These are phyloP conservation scores for Rana temporaria DNA, from an alignment of 2,113 vertebrate genomes.

Conservation along the genomic window DNA sequence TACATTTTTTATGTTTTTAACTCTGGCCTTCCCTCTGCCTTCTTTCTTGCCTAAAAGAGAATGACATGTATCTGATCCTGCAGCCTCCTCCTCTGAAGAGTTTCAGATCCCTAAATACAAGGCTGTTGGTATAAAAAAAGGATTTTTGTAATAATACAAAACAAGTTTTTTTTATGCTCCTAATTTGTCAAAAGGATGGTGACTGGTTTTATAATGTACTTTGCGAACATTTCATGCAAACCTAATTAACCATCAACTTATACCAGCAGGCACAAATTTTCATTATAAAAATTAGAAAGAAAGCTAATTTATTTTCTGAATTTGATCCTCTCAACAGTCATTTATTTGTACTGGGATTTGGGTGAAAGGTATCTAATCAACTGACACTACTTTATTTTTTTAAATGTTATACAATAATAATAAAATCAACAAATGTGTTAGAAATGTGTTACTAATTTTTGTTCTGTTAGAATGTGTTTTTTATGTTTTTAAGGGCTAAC, in stretches of 20 bases:
- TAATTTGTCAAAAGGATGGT: neutral
- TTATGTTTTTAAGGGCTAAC: neutral
- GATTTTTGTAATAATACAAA: no score
- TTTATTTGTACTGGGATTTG: slow-evolving; percentile 38
- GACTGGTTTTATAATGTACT: neutral
- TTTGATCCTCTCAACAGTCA: slow-evolving; percentile 21
- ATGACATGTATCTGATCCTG: no score
- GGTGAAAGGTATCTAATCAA: slow-evolving; percentile 11
- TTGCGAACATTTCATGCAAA: neutral
- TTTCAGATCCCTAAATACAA: no score
- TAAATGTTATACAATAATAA: neutral
- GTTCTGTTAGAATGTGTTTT: neutral
- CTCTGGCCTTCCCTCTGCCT: no score
- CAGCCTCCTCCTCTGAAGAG: no score
- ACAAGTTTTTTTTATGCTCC: neutral
- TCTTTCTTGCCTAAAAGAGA: no score
- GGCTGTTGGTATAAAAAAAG: no score
- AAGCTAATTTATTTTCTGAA: neutral
- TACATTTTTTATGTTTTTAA: no score
- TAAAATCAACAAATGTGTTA: neutral
- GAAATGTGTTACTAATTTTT: neutral
- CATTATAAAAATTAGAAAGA: slow-evolving; percentile 5
- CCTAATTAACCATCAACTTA: neutral
- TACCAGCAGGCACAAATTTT: neutral
- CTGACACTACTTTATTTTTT: neutral